phyloP scores from a whole-genome alignment of 2,888 invertebrate genomes.

The Hedychridium roseum region DNA sequence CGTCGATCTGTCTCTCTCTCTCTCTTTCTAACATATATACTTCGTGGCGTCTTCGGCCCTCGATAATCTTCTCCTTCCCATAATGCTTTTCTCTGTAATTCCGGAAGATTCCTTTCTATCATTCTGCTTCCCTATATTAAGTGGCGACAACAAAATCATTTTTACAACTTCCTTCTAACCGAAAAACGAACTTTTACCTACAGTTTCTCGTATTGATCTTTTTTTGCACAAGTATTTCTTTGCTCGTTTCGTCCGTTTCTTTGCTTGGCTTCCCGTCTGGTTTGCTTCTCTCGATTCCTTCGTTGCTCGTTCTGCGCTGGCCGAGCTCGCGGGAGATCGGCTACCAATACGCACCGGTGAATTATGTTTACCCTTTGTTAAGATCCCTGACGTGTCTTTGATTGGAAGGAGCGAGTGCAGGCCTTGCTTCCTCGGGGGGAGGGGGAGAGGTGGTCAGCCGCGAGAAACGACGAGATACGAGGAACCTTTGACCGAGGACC shows the following conservation, averaged over 20 bases:
- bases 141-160: too few relatives aligned
- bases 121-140: neutral
- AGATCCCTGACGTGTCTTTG: conserved; percentile 42
- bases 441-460: conserved; percentile 6
- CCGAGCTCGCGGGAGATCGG: conserved; percentile 23
- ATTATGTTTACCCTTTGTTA: conserved; percentile 42
- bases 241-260: neutral
- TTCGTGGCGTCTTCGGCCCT: neutral
- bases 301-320: conserved; percentile 14
- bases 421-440: conserved; percentile 15
- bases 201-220: too few relatives aligned
- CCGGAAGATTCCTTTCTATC: neutral
- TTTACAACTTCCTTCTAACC: too few relatives aligned
- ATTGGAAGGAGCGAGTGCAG: conserved; percentile 30
- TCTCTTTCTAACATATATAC: conserved; percentile 3
- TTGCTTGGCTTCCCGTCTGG: neutral
- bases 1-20: neutral
- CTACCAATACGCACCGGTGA: conserved; percentile 41
- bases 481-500: conserved; percentile 37
- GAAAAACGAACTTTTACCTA: too few relatives aligned
- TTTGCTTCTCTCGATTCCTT: neutral
- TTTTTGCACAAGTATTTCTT: too few relatives aligned
- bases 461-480: conserved; percentile 25
- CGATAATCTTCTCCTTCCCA: neutral
- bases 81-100: neutral